phyloP scores from a whole-genome alignment of 2,113 vertebrate species.

The Onychostoma macrolepis region DNA sequence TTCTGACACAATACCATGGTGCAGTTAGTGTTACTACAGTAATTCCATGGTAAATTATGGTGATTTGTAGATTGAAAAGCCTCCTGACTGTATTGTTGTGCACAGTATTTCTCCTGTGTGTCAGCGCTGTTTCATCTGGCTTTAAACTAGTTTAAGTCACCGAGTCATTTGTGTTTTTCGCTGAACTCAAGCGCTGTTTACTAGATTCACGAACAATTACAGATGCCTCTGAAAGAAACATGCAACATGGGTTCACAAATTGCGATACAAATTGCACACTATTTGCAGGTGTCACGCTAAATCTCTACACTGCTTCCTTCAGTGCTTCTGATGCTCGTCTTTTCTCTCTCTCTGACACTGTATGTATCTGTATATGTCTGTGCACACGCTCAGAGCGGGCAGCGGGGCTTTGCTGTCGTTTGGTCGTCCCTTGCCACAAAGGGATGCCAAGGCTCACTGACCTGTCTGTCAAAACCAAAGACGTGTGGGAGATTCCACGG shows the following conservation, averaged over 20 bases:
- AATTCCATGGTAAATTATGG: too few species aligned
- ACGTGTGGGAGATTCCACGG: constrained; percentile 98
- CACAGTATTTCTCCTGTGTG: too few species aligned
- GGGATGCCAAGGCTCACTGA: constrained; percentile 97
- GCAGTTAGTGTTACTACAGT: too few species aligned
- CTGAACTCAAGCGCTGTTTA: too few species aligned
- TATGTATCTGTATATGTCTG: constrained; percentile 38
- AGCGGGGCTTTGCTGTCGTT: constrained; percentile 97
- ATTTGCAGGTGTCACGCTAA: not conserved
- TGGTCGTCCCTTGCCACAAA: constrained; percentile 96
- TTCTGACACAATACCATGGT: too few species aligned
- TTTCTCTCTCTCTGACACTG: constrained; percentile 23
- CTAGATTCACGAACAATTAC: not conserved
- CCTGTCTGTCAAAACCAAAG: constrained; percentile 99
- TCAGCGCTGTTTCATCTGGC: too few species aligned
- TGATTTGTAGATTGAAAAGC: too few species aligned
- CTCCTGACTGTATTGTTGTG: too few species aligned
- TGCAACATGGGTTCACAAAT: not conserved
- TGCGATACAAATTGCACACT: not conserved
- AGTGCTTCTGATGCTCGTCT: constrained; percentile 11
- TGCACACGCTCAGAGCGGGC: constrained; percentile 84
- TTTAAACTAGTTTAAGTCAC: too few species aligned
- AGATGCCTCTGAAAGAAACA: not conserved
- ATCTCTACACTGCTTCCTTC: not conserved
- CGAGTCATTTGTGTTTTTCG: too few species aligned